Evolutionary conservation across 2,797 vertebrate genomes (phyloP), one percentile per base, ranked within the genome.

Genomic region (Poecile montanus): DNA sequence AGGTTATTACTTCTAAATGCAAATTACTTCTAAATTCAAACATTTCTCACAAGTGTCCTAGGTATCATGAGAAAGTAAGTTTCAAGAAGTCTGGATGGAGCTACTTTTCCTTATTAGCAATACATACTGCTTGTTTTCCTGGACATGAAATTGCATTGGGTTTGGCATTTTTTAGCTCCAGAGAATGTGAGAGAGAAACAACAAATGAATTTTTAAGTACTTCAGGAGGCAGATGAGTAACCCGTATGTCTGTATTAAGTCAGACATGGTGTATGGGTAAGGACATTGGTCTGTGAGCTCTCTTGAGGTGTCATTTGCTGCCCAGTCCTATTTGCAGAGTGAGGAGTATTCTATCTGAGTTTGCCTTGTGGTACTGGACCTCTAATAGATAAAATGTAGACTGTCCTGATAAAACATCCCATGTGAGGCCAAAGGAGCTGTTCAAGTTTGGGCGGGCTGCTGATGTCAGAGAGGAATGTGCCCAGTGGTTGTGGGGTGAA

Each of bases 391-490:
- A 57, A 91, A 82, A 70, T 60, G 47, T 70, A 81, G 89, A 19
- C 32, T 73, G 34, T 34, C 68, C 29, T 93, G 75, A 85, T 71
- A 63, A 83, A 92, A 68, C n/a, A 75, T 84, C 47, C 36, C 29
- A 1, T 73, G 58, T 15, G 10, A 65, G 40, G 50, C 77, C 45
- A 81, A 66, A 74, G 67, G 73, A 75, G 29, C 84, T 85, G 92
- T 83, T 61, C 32, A 50, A 90, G 66, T 85, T 88, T 91, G 54
- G 51, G 88, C 95, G 81, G 63, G 40, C 68, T 89, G 85, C 76
- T 95, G 60, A 73, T 94, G 78, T 85, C 91, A 87, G 73, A 90
- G 54, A 88, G 92, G 79, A 96, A 95, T 91, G 54, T 13, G 40
- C 54, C 58, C 57, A 67, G 44, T 9, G 4, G 38, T 56, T 91